Evolutionary conservation across 2,888 invertebrate genomes (phyloP).

Genomic region (Drosophila differens): DNA sequence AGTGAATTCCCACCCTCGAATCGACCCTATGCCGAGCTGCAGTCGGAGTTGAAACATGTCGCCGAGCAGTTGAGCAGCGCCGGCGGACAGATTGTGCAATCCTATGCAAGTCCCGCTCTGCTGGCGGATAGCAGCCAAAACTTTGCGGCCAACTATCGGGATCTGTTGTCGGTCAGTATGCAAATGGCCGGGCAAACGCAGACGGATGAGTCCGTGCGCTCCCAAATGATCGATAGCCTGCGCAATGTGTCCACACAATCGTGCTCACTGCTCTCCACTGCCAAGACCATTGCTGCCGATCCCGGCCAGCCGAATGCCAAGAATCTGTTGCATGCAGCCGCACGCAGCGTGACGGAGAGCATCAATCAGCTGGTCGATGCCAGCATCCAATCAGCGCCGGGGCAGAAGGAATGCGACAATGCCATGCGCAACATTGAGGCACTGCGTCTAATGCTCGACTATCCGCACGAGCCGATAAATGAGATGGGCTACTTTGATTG

Average conservation of each 20-base stretch:
- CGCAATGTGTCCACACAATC: conserved; percentile 95
- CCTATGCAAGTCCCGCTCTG: conserved; percentile 89
- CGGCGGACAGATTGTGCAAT: conserved; percentile 92
- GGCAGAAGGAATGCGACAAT: conserved; percentile 98
- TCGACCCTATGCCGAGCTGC: conserved; percentile 92
- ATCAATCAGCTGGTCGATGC: conserved; percentile 93
- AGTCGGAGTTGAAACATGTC: conserved; percentile 93
- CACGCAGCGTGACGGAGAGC: conserved; percentile 95
- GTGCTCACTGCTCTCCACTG: conserved; percentile 93
- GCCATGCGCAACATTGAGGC: conserved; percentile 96
- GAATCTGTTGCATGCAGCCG: conserved; percentile 94
- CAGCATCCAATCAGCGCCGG: conserved; percentile 94
- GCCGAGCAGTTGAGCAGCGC: conserved; percentile 94
- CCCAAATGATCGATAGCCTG: conserved; percentile 93
- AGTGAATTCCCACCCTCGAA: conserved; percentile 91
- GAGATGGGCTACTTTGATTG: conserved; percentile 97
- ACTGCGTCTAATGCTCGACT: conserved; percentile 92
- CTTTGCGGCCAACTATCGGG: conserved; percentile 92
- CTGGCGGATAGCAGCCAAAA: conserved; percentile 91
- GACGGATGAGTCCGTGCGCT: conserved; percentile 89
- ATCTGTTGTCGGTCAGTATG: conserved; percentile 91
- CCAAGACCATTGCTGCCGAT: conserved; percentile 95
- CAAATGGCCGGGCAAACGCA: conserved; percentile 94
- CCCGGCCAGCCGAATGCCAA: conserved; percentile 95
- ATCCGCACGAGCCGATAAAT: conserved; percentile 94